These are phyloP conservation scores for Cheilosia vulpina DNA, from an alignment of 2,888 invertebrate genomes.

Conservation along the genomic window DNA sequence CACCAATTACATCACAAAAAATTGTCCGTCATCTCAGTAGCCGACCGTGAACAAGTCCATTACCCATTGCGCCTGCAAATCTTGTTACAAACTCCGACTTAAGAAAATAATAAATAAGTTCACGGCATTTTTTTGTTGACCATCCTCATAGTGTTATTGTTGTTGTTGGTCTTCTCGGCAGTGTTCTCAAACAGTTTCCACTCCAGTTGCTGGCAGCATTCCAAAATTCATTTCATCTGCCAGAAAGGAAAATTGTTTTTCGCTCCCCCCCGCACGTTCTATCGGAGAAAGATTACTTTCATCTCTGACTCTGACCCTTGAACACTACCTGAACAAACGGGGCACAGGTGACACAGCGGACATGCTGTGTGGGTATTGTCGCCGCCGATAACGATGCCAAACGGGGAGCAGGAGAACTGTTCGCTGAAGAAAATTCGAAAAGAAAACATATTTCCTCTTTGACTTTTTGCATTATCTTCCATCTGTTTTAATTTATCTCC, in stretches of 20 bases:
- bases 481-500: conserved; percentile 68
- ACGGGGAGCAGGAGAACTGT: conserved; percentile 21
- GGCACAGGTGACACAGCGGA: conserved; percentile 54
- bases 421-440: conserved; percentile 27
- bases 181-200: conserved; percentile 28
- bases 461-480: conserved; percentile 52
- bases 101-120: conserved; percentile 71
- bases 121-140: conserved; percentile 22
- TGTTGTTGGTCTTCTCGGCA: conserved; percentile 15
- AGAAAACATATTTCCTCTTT: conserved; percentile 26
- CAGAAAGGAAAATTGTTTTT: conserved; percentile 59
- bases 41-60: conserved; percentile 49
- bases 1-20: conserved; percentile 53
- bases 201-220: conserved; percentile 63
- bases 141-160: conserved; percentile 35
- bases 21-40: conserved; percentile 34
- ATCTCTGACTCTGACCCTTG: conserved; percentile 35
- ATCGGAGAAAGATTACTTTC: conserved; percentile 52
- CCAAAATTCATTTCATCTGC: conserved; percentile 62
- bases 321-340: conserved; percentile 20
- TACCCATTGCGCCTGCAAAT: conserved; percentile 7
- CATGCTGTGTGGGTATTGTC: conserved; percentile 42
- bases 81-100: conserved; percentile 36
- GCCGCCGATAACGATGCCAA: conserved; percentile 59
- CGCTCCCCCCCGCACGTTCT: not conserved